phyloP scores from a whole-genome alignment of 2,888 invertebrate genomes.

The Lepas anatifera region DNA sequence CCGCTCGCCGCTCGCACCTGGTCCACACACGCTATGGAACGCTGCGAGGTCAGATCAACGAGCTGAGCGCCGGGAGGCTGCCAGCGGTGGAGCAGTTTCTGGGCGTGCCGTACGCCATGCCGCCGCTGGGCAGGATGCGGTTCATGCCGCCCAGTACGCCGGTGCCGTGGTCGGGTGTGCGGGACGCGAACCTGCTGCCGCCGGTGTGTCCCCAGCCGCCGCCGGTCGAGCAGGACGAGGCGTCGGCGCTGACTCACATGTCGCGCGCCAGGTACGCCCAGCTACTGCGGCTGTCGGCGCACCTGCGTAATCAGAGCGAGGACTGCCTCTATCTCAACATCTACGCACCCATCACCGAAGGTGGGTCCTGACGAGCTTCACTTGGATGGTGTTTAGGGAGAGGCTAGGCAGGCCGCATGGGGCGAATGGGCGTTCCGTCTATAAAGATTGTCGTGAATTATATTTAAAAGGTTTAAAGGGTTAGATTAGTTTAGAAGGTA shows the following conservation, averaged over 20 bases:
- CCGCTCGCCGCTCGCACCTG: constrained; percentile 8
- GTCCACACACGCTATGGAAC: constrained; percentile 19
- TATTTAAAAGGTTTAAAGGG: no score
- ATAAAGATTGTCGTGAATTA: no score
- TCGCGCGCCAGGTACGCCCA: constrained; percentile 83
- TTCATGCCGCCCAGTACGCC: constrained; percentile 96
- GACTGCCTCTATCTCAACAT: constrained; percentile 95
- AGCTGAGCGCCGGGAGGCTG: constrained; percentile 17
- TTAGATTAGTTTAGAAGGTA: no score
- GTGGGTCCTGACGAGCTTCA: no score
- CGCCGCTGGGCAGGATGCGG: constrained; percentile 72
- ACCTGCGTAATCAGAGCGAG: constrained; percentile 84
- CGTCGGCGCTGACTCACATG: constrained; percentile 70
- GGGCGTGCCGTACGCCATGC: constrained; percentile 86
- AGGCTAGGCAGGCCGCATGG: no score
- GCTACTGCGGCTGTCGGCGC: constrained; percentile 67
- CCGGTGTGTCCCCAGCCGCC: constrained; percentile 87
- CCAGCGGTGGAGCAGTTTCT: constrained; percentile 67
- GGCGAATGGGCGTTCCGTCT: no score
- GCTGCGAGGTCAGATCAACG: constrained; percentile 19
- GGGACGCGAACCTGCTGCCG: constrained; percentile 71
- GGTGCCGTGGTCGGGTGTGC: constrained; percentile 80
- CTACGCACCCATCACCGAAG: constrained; percentile 63
- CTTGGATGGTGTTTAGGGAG: no score
- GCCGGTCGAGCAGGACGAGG: constrained; percentile 62